Base-by-base conservation (phyloP, 1,140 invertebrate species). In the Drosophila elegans region DNA sequence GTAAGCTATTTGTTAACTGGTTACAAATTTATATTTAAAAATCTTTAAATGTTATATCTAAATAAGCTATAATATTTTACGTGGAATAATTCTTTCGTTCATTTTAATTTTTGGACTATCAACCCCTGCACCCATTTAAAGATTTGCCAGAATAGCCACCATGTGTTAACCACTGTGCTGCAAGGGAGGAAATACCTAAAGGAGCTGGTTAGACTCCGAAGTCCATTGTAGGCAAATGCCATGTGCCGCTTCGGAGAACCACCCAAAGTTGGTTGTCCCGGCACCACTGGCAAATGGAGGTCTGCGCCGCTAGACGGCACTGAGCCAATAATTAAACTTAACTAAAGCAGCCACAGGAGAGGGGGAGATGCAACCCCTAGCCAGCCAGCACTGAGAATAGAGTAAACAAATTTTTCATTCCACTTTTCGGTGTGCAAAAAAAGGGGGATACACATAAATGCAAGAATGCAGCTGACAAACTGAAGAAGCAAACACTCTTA, bases 291-390 rank as follows among this genome's bases (percentile, higher is more conserved):
- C 29, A 36, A 48, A 42, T 41, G 27, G 68, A 82, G 69, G 62
- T 67, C 62, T 77, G 60, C 61, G 49, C 63, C 60, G 60, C 56
- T 48, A 27, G 62, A 49, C 45, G 68, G 68, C 71, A 88, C 60
- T 69, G 75, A 86, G 83, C 83, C 74, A 82, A 88, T 86, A 88
- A 88, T 83, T 86, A 86, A 86, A 88, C 76, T 80, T 80, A 80
- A 80, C 62, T 81, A 81, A 81, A 81, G 78, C 61, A 71, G 59
- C 13, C 75, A 78, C 42, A 39, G 36, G 36, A 73, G 32, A 36
- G 54, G 67, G 52, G 53, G 42, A 66, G 52, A 44, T 63, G 49
- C 74, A 81, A 86, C 82, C 82, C 82, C 71, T 86, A 88, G 60
- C 16, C 45, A 51, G 46, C 32, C 51, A 39, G 36, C 27, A 74